These are phyloP conservation scores for Pedionomus torquatus DNA, from an alignment of 2,113 vertebrate genomes.

Conservation along the genomic window DNA sequence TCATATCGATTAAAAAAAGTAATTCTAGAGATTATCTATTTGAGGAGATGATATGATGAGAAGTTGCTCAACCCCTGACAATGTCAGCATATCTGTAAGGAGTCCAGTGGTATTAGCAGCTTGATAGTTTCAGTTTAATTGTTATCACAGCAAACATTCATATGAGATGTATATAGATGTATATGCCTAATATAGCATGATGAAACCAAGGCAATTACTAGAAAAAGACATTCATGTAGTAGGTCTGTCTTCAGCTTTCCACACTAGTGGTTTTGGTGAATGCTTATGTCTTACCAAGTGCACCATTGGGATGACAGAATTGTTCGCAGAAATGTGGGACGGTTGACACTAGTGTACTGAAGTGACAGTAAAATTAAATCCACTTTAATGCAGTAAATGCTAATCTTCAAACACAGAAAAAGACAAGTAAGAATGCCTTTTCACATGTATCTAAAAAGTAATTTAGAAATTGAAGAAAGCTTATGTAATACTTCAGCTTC, in stretches of 20 bases:
- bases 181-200: neutral
- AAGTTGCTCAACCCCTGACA: neutral
- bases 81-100: neutral
- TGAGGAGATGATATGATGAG: neutral
- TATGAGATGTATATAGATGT: too few species aligned
- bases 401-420: slow-evolving; percentile 2
- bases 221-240: neutral
- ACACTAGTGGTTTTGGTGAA: neutral
- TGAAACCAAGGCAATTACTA: neutral
- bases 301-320: neutral
- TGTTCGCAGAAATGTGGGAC: slow-evolving; percentile 25
- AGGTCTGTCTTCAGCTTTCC: neutral
- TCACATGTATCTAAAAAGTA: neutral
- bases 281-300: neutral
- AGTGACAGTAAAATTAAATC: slow-evolving; percentile 47
- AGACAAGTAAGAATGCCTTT: neutral
- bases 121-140: neutral
- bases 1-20: neutral
- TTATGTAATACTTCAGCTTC: neutral
- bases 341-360: slow-evolving; percentile 10
- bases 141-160: neutral
- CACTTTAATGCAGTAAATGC: neutral
- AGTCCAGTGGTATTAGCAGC: neutral
- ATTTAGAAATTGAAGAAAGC: neutral
- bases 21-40: neutral